These are phyloP conservation scores for Cyprinella venusta DNA, from an alignment of 2,797 vertebrate genomes.

Conservation along the genomic window DNA sequence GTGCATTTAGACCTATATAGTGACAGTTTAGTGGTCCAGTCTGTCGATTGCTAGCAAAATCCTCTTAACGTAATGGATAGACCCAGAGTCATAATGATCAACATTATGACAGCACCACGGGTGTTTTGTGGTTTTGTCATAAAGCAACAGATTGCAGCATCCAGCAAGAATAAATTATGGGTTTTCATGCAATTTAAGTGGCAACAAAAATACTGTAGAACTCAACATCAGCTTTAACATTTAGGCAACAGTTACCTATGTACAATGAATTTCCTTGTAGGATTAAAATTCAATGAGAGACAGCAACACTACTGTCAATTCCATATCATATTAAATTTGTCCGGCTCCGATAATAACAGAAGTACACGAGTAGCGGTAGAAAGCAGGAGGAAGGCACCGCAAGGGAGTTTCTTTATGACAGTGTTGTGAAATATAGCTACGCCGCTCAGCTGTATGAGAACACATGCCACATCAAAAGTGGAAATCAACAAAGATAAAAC, in stretches of 20 bases:
- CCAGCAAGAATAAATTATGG: slow-evolving; percentile 1
- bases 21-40: background rate
- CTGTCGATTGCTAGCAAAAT: background rate
- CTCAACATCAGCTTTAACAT: background rate
- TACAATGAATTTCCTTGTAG: background rate
- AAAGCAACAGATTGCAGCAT: slow-evolving; percentile 26
- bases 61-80: background rate
- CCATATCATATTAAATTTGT: background rate
- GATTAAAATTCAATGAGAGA: background rate
- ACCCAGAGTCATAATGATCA: slow-evolving; percentile 13
- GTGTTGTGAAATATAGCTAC: too few species aligned
- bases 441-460: too few species aligned
- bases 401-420: too few species aligned
- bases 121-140: slow-evolving; percentile 24
- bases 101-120: slow-evolving; percentile 27
- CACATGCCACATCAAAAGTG: too few species aligned
- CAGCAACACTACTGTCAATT: background rate
- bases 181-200: slow-evolving; percentile 14
- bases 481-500: too few species aligned
- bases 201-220: background rate
- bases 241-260: background rate
- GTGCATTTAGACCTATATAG: background rate
- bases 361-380: too few species aligned
- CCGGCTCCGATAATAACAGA: too few species aligned
- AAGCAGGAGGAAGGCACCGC: too few species aligned